These are phyloP conservation scores for Aricia artaxerxes DNA, from an alignment of 2,888 invertebrate species.

Conservation along the genomic window DNA sequence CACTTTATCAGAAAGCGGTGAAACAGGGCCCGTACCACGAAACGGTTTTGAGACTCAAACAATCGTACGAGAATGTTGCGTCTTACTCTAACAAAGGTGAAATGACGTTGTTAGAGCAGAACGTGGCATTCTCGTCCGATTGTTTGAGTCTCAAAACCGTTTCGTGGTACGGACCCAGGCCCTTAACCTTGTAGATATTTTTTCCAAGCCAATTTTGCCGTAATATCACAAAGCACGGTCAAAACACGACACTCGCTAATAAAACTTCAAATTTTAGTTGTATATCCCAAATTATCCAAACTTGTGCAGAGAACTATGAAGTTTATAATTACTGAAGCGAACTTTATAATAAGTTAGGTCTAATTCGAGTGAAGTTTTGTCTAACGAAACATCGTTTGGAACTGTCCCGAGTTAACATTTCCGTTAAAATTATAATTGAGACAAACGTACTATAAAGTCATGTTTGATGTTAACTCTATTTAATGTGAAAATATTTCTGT, in stretches of 20 bases:
- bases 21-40: no score
- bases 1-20: no score
- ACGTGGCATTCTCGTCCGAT: no score
- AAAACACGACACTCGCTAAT: not conserved
- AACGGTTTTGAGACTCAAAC: no score
- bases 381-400: not conserved
- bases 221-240: not conserved
- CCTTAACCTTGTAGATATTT: no score
- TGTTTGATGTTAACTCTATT: not conserved
- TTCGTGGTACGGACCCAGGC: no score
- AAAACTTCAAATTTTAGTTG: not conserved
- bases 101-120: no score
- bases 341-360: constrained; percentile 12
- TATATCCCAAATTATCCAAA: not conserved
- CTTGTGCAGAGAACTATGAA: constrained; percentile 1
- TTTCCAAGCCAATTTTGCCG: no score
- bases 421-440: constrained; percentile 6
- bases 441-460: not conserved
- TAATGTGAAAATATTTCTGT: no score
- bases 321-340: constrained; percentile 5
- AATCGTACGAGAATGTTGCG: no score
- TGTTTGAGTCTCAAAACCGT: no score
- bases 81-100: no score
- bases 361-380: constrained; percentile 6
- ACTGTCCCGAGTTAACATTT: not conserved